Conservation (phyloP, 2,797 vertebrate species). For the Amblyraja radiata region DNA sequence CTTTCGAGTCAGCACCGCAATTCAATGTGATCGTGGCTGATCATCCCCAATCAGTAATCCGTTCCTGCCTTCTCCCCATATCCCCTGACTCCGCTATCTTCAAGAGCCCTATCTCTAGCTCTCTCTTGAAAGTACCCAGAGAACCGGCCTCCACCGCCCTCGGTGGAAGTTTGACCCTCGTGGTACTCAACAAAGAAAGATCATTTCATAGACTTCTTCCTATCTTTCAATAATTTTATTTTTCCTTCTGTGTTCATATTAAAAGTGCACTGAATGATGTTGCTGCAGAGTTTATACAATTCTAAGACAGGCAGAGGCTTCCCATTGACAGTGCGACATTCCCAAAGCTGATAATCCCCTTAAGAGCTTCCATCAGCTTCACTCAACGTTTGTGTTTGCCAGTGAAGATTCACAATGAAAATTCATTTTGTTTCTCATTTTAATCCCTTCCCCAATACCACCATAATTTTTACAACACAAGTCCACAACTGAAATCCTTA, state of each 20-base stretch:
- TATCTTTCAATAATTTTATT: slow-evolving; percentile 2
- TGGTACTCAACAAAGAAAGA: not conserved
- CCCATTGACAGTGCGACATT: not conserved
- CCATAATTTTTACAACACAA: not conserved
- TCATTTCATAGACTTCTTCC: not conserved
- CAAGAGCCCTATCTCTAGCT: no score
- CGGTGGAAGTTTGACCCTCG: no score
- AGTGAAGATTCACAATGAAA: not conserved
- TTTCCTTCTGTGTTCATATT: not conserved
- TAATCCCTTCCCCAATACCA: slow-evolving; percentile 9
- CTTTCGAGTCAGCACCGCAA: no score
- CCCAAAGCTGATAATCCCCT: slow-evolving; percentile 25
- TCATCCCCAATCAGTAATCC: no score
- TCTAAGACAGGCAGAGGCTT: not conserved
- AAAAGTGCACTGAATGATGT: not conserved
- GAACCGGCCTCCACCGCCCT: no score
- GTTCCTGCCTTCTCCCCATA: no score
- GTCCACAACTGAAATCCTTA: slow-evolving; percentile 6
- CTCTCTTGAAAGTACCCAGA: no score
- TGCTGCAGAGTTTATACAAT: not conserved
- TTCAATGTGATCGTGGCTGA: no score
- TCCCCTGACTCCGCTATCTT: no score
- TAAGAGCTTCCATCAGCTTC: not conserved
- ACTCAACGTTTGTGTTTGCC: not conserved
- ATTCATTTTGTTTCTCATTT: slow-evolving; percentile 24